A percentile compares a stretch with the other conserved stretches of the same genome.
Conservation (phyloP, 2,113 vertebrate species). For the Mellivora capensis region DNA sequence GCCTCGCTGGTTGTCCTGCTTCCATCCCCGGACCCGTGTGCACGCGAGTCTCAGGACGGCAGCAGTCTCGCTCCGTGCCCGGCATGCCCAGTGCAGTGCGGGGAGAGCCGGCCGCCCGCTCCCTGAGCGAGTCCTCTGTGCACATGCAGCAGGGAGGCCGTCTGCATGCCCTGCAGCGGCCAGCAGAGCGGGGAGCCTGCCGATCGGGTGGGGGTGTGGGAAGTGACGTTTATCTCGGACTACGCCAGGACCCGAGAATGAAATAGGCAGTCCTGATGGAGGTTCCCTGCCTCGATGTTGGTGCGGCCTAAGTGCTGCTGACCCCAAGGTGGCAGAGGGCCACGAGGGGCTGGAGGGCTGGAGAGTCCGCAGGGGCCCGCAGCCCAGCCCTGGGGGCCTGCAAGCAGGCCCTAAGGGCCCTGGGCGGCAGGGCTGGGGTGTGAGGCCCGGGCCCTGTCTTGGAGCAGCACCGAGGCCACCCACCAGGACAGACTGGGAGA, state of each 20-base stretch:
- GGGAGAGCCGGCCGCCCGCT: rapidly evolving
- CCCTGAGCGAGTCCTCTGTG: not conserved
- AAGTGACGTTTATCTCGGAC: not conserved
- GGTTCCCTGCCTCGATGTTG: not conserved
- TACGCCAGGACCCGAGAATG: not conserved
- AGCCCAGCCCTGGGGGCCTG: not conserved
- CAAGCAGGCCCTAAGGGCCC: too few species aligned
- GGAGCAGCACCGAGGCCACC: not conserved
- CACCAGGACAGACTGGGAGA: not conserved
- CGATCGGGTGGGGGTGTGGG: too few species aligned
- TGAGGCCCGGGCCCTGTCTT: not conserved
- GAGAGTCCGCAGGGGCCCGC: rapidly evolving
- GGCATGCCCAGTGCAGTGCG: rapidly evolving
- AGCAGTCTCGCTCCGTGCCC: not conserved
- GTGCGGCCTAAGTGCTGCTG: not conserved
- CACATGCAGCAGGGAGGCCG: not conserved
- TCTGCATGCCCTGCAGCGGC: not conserved
- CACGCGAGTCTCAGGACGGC: not conserved
- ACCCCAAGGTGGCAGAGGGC: too few species aligned
- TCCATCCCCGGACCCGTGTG: not conserved
- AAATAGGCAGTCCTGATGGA: too few species aligned
- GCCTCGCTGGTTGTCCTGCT: too few species aligned
- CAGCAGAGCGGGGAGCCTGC: too few species aligned
- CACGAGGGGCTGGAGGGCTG: too few species aligned
- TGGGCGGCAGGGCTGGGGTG: too few species aligned